A percentile compares a stretch with the other conserved stretches of the same genome.
Conservation (phyloP, 1,140 invertebrate genomes). For the Cataglyphis hispanica region DNA sequence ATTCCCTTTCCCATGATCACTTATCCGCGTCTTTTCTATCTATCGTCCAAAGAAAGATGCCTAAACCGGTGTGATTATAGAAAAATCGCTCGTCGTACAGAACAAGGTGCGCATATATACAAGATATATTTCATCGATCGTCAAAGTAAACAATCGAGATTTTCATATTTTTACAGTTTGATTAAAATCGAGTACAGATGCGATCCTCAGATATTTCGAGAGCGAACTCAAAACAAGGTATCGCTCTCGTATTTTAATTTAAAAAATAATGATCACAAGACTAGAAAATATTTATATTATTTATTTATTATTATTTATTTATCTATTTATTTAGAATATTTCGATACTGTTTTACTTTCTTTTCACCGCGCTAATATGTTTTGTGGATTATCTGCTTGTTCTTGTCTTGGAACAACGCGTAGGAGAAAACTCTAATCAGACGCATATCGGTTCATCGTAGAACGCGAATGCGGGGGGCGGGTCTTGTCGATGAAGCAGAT, state of each 20-base stretch:
- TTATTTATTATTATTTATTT: too few relatives aligned
- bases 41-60: neutral
- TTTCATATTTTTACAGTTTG: neutral
- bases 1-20: constrained; percentile 68
- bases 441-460: constrained; percentile 30
- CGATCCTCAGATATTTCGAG: neutral
- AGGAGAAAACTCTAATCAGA: constrained; percentile 1
- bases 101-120: neutral
- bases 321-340: too few relatives aligned
- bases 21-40: constrained; percentile 47
- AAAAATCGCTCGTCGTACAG: constrained; percentile 48
- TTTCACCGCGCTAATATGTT: neutral
- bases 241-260: neutral
- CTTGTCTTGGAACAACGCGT: neutral
- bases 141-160: constrained; percentile 15
- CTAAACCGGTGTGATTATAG: constrained; percentile 16
- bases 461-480: constrained; percentile 32
- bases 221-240: neutral
- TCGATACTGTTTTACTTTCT: neutral
- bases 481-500: constrained; percentile 50
- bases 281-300: too few relatives aligned
- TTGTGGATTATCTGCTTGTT: neutral
- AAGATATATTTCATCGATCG: constrained; percentile 3
- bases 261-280: neutral
- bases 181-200: neutral